phyloP scores from a whole-genome alignment of 2,888 invertebrate genomes.

The Parnassius mnemosyne region DNA sequence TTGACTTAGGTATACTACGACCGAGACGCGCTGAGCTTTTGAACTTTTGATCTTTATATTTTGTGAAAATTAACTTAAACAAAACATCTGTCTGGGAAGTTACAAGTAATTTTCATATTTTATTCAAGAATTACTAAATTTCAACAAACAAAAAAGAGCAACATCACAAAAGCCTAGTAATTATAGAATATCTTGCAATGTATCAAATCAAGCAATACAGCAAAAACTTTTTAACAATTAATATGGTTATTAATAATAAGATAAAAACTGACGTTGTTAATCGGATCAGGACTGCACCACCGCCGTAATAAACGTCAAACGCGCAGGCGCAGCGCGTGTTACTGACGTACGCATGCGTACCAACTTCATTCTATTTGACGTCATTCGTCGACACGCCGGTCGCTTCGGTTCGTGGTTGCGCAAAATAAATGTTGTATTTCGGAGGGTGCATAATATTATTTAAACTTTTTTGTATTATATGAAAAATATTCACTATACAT shows the following conservation, averaged over 20 bases:
- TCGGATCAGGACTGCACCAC: slow-evolving; percentile 79
- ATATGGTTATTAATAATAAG: slow-evolving; percentile 36
- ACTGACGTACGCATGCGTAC: slow-evolving; percentile 74
- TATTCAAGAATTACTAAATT: slow-evolving; percentile 43
- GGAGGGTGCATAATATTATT: slow-evolving; percentile 8
- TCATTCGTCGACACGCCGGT: slow-evolving; percentile 35
- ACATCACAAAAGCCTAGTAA: slow-evolving; percentile 3
- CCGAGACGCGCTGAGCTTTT: slow-evolving; percentile 42
- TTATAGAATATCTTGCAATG: slow-evolving; percentile 1
- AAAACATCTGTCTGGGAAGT: slow-evolving; percentile 6
- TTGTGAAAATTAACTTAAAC: slow-evolving; percentile 3
- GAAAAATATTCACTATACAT: too few relatives aligned
- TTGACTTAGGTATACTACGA: slow-evolving; percentile 59
- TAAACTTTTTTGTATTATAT: too few relatives aligned
- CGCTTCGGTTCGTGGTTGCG: slow-evolving; percentile 31
- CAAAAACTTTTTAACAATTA: slow-evolving; percentile 32
- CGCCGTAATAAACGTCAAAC: slow-evolving; percentile 78
- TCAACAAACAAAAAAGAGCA: slow-evolving; percentile 33
- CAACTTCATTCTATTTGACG: slow-evolving; percentile 65
- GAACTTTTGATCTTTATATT: slow-evolving; percentile 41
- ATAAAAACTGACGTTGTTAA: slow-evolving; percentile 77
- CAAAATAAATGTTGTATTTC: slow-evolving; percentile 23
- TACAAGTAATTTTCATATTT: slow-evolving; percentile 38
- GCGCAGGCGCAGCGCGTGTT: slow-evolving; percentile 77
- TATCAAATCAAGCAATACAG: slow-evolving; percentile 58